Evolutionary conservation across 30 jellyfish, hydroid and myxozoan species (phyloP), one percentile per base, ranked within the genome.

Genomic region (Pseudorhiza aurosa): DNA sequence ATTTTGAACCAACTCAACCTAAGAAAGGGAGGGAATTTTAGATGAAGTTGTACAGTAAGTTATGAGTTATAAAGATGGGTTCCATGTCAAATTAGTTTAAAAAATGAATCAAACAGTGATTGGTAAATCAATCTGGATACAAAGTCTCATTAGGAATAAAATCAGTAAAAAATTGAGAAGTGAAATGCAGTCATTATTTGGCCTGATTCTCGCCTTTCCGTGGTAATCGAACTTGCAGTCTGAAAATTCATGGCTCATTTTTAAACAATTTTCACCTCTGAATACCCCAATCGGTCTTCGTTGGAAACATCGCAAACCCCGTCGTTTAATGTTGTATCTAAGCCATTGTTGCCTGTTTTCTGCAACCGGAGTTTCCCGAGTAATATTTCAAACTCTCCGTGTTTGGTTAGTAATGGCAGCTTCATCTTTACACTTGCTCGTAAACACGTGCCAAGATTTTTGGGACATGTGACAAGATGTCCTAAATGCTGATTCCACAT

Each of bases 401-500:
- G 77, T 32, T 65, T 68, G 33, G 91, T 67, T 17, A 89, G 76
- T n/a, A 57, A 26, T 43, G 72, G 85, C 18, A 89, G 64, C 30
- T 68, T 81, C 67, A 71, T 89, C 25, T 81, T 95, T 3, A 89
- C 97, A 40, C 97, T 91, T 17, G 97, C 97, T 33, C 97, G 74
- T 51, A 89, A 29, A 26, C 97, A 94, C 14, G 97, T 89, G 24
- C 97, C 97, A 43, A 90, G 82, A 51, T 90, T 82, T 0, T 95
- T 82, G 8, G 97, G 97, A 42, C 97, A 82, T 1, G 97, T 90
- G 28, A 90, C 81, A 26, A 90, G 31, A 46, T 39, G 83, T 0
- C 97, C 97, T 27, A 90, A 76, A 58, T 75, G 97, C 73, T 90
- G 77, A 51, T 83, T 90, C 97, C 97, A 90, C 97, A 90, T 90